A percentile compares a stretch with the other conserved stretches of the same genome.
Evolutionary conservation across 2,888 invertebrate species (phyloP).

Genomic region (Patella ulyssiponensis): DNA sequence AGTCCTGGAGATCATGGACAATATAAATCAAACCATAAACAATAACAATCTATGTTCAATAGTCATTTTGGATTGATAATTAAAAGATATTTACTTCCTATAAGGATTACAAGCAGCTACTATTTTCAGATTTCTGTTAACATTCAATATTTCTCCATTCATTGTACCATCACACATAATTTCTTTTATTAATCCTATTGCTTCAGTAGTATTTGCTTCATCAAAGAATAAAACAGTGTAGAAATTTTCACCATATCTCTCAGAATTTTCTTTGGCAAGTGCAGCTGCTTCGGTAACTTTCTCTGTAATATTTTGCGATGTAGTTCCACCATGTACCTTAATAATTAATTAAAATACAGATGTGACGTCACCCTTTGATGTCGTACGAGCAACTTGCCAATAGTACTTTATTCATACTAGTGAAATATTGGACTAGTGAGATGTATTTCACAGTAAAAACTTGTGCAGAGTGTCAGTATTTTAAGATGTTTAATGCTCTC

Average conservation of each 20-base stretch:
- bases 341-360: background rate
- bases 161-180: constrained; percentile 67
- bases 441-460: too few species aligned
- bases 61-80: too few species aligned
- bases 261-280: constrained; percentile 51
- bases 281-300: constrained; percentile 57
- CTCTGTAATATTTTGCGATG: constrained; percentile 55
- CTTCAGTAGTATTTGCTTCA: constrained; percentile 69
- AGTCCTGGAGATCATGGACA: too few species aligned
- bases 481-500: too few species aligned
- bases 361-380: too few species aligned
- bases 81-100: constrained; percentile 54
- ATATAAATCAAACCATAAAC: too few species aligned
- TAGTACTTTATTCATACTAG: too few species aligned
- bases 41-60: too few species aligned
- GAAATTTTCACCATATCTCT: constrained; percentile 41
- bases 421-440: too few species aligned
- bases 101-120: constrained; percentile 70
- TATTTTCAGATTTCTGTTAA: constrained; percentile 57
- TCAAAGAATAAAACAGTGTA: constrained; percentile 68
- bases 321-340: constrained; percentile 68
- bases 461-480: too few species aligned
- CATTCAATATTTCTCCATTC: constrained; percentile 52
- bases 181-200: constrained; percentile 68
- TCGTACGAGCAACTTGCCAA: too few species aligned